phyloP scores from a whole-genome alignment of 2,113 vertebrate genomes.

The Cnemophilus loriae region DNA sequence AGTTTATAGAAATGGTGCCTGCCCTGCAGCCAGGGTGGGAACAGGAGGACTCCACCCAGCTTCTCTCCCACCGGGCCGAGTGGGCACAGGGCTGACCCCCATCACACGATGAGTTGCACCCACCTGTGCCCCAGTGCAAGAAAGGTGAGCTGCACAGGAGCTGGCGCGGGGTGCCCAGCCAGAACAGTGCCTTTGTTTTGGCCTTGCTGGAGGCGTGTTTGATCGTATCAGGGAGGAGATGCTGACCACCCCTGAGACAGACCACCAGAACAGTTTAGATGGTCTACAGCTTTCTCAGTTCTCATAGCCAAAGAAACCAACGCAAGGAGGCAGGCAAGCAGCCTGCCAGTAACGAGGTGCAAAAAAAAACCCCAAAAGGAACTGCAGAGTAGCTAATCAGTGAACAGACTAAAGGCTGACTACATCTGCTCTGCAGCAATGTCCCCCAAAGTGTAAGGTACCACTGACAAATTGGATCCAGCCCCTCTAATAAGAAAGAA shows the following conservation, averaged over 20 bases:
- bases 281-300: background rate
- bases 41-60: background rate
- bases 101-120: rapidly evolving
- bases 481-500: background rate
- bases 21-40: background rate
- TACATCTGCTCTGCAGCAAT: background rate
- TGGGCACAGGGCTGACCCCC: background rate
- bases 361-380: background rate
- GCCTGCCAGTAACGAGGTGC: background rate
- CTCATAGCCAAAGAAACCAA: background rate
- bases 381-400: background rate
- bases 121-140: background rate
- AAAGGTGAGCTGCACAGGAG: background rate
- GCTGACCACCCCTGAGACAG: background rate
- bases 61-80: background rate
- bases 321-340: background rate
- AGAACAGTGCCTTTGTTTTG: background rate
- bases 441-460: background rate
- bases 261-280: background rate
- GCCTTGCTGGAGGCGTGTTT: background rate
- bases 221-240: background rate
- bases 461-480: background rate
- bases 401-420: background rate
- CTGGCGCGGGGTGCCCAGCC: background rate
- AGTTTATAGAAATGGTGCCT: background rate